Percentiles rank a stretch among this genome's conserved stretches.
Evolutionary conservation across 2,113 vertebrate genomes (phyloP).

Genomic region (Rhizomys pruinosus): DNA sequence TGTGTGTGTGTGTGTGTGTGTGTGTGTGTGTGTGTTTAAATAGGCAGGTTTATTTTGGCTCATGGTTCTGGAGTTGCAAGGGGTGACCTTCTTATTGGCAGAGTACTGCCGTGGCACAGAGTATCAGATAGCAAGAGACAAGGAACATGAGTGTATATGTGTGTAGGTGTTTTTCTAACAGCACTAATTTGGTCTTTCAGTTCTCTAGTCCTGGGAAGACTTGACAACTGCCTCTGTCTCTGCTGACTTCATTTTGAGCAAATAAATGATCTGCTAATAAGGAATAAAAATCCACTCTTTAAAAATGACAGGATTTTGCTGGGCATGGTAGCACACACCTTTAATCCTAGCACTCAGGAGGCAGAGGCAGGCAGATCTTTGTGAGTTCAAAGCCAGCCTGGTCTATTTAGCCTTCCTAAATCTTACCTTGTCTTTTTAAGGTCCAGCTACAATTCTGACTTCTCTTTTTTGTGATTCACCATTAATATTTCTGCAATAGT

Average conservation of each 20-base stretch:
- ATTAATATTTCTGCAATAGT: neutral
- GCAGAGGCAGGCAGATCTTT: too few relatives aligned
- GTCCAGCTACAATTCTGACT: neutral
- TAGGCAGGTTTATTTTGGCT: neutral
- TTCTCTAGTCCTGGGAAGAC: neutral
- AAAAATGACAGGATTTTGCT: neutral
- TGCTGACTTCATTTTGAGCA: constrained; percentile 3
- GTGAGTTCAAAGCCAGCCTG: too few relatives aligned
- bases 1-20: too few relatives aligned
- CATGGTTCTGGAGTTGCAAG: neutral
- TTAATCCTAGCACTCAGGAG: neutral
- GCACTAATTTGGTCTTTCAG: constrained; percentile 1
- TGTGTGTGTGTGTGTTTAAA: neutral
- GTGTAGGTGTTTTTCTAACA: constrained; percentile 35
- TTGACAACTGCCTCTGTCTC: neutral
- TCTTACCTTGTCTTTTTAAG: neutral
- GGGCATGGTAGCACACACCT: too few relatives aligned
- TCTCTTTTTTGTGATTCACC: neutral
- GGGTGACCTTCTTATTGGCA: neutral
- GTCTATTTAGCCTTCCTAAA: neutral
- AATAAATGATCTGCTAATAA: neutral
- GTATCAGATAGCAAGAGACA: neutral
- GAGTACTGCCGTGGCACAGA: neutral
- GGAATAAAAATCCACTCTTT: constrained; percentile 6
- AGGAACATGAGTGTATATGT: neutral